These are phyloP conservation scores for Drosophila mimetica DNA, from an alignment of 2,888 invertebrate species.

Conservation along the genomic window DNA sequence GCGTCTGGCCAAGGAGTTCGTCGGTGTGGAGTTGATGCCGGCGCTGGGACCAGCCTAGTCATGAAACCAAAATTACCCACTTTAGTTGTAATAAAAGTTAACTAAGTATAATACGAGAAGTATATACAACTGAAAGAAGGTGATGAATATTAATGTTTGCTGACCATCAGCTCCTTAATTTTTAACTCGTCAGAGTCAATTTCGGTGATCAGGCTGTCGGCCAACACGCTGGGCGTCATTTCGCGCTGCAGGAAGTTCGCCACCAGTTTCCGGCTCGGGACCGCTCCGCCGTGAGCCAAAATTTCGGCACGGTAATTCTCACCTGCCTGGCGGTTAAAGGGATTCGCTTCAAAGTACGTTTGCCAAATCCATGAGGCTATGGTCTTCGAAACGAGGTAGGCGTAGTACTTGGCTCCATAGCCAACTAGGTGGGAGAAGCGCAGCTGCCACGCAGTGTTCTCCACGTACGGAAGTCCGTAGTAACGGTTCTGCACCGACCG, in stretches of 20 bases:
- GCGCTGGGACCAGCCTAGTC: conserved; percentile 81
- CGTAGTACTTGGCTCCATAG: conserved; percentile 99
- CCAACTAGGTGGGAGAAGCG: conserved; percentile 98
- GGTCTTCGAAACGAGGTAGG: conserved; percentile 97
- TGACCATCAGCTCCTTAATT: conserved; percentile 80
- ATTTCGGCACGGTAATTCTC: conserved; percentile 91
- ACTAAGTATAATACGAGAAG: conserved; percentile 62
- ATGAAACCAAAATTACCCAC: conserved; percentile 27
- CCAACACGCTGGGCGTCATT: conserved; percentile 91
- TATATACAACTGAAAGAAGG: conserved; percentile 47
- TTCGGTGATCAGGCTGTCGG: conserved; percentile 91
- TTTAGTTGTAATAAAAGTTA: conserved; percentile 50
- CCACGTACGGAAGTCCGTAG: conserved; percentile 94
- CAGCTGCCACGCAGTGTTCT: conserved; percentile 97
- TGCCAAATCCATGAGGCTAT: conserved; percentile 97
- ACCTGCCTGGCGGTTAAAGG: conserved; percentile 91
- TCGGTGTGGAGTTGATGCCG: conserved; percentile 90
- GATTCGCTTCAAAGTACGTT: conserved; percentile 91
- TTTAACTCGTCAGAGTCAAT: conserved; percentile 87
- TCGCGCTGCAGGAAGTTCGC: conserved; percentile 91
- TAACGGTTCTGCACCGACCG: conserved; percentile 91
- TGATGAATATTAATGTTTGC: conserved; percentile 46
- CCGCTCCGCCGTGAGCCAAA: conserved; percentile 94
- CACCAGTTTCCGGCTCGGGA: conserved; percentile 91
- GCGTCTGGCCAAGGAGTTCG: conserved; percentile 91